Conservation (phyloP, 2,113 vertebrate species). For the Menidia beryllina region DNA sequence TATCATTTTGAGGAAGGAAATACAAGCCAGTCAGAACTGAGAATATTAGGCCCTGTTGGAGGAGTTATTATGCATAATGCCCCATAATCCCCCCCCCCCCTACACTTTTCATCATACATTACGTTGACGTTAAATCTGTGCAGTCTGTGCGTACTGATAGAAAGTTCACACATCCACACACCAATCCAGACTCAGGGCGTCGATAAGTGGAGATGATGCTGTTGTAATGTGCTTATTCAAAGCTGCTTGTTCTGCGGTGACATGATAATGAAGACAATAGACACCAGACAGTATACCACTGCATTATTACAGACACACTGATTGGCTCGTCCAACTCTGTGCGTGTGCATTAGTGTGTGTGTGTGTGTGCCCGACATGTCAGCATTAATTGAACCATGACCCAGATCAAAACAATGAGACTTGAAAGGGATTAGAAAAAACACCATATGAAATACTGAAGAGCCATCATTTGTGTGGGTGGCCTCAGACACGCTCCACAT, state of each 20-base stretch:
- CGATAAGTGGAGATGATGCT: constrained; percentile 56
- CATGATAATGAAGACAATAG: constrained; percentile 69
- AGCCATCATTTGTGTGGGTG: constrained; percentile 43
- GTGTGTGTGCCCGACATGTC: constrained; percentile 11
- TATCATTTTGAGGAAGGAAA: constrained; percentile 55
- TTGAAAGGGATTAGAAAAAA: constrained; percentile 42
- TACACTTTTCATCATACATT: constrained; percentile 50
- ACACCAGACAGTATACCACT: constrained; percentile 36
- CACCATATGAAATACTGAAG: constrained; percentile 17
- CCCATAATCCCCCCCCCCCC: constrained; percentile 52
- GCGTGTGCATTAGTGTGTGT: not conserved
- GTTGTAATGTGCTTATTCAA: constrained; percentile 60
- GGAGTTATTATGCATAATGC: constrained; percentile 63
- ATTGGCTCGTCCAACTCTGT: constrained; percentile 19
- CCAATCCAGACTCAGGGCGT: constrained; percentile 4
- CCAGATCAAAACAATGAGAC: constrained; percentile 41
- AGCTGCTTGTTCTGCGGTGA: constrained; percentile 55
- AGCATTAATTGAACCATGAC: constrained; percentile 54
- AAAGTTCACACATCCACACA: constrained; percentile 13
- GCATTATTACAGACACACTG: constrained; percentile 20
- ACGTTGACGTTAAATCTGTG: constrained; percentile 46
- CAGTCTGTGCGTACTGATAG: constrained; percentile 1
- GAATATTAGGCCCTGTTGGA: constrained; percentile 60
- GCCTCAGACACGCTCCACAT: constrained; percentile 29
- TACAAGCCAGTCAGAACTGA: constrained; percentile 41